Evolutionary conservation across 2,888 invertebrate species (phyloP), one percentile per base, ranked within the genome.

Genomic region (Xanthorhoe designata): DNA sequence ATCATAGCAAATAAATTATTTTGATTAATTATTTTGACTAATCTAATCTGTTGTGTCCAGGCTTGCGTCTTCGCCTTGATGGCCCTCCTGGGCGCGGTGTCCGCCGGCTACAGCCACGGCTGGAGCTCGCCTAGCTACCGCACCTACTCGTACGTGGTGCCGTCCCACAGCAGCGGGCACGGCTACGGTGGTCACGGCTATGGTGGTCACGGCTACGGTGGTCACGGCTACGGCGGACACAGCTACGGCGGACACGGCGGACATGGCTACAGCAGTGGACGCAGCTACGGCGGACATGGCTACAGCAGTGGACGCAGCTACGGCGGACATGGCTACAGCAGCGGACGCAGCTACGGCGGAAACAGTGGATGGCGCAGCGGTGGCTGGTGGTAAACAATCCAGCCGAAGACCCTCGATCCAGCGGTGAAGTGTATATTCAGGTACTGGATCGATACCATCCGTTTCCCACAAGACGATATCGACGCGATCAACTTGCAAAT

Each of bases 81-180:
- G n/a, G 75, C 79, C 29, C 15, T 85, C 54, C 42, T 85, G 69
- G 75, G 83, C 50, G 55, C 75, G 35, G 80, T 79, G n/a, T 78
- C 83, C 0, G 89, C 88, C 0, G 87, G 88, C 55, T 77, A 78
- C 76, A 65, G 15, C 47, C 7, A 49, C 17, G 58, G 75, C n/a
- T 52, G 29, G n/a, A 13, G 51, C 6, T 18, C 13, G 0, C 18
- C 17, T 8, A 69, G 70, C n/a, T 63, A 64, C 17, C 53, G 70
- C 35, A 66, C 73, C 13, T 60, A 47, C 35, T 58, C 68, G 56
- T 50, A 35, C 58, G 47, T 24, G 4, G n/a, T 60, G 4, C 51
- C 61, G 7, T 68, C 73, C 8, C 67, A 68, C 65, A 35, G 69
- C 32, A 66, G 69, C 53, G 61, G 74, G 4, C 24, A 24, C 15